Conservation (phyloP, 2,113 vertebrate species). For the Stigmatopora nigra region DNA sequence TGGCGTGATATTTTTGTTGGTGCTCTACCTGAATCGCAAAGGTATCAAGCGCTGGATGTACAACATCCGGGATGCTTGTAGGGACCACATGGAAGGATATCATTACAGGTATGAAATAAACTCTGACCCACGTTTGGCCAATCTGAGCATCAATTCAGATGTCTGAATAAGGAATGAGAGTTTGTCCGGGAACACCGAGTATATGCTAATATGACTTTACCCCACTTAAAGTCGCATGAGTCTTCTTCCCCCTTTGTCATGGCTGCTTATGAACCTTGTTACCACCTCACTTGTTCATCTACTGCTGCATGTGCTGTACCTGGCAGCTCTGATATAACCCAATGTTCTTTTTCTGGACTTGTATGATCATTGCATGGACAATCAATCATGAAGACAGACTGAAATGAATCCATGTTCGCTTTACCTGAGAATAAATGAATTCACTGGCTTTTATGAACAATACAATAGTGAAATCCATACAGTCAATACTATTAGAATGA, state of each 20-base stretch:
- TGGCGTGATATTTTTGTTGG: constrained; percentile 92
- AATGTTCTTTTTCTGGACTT: constrained; percentile 33
- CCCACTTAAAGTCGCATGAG: constrained; percentile 76
- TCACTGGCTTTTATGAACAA: constrained; percentile 26
- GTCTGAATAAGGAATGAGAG: constrained; percentile 67
- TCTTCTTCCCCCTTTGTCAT: constrained; percentile 44
- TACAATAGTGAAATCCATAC: constrained; percentile 14
- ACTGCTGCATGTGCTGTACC: constrained; percentile 46
- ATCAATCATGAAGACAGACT: constrained; percentile 43
- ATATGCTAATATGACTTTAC: constrained; percentile 31
- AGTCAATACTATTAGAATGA: constrained; percentile 14
- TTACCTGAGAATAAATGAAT: constrained; percentile 19
- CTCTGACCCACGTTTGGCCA: constrained; percentile 86
- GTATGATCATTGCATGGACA: constrained; percentile 61
- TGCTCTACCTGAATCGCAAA: constrained; percentile 95
- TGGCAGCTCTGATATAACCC: constrained; percentile 52
- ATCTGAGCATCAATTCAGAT: constrained; percentile 91
- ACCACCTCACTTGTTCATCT: constrained; percentile 20
- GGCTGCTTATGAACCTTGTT: constrained; percentile 16
- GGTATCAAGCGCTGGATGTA: constrained; percentile 98
- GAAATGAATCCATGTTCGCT: constrained; percentile 37
- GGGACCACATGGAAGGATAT: constrained; percentile 99
- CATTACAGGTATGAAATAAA: constrained; percentile 98
- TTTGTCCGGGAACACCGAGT: constrained; percentile 20
- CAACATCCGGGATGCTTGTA: constrained; percentile 94